Percentiles rank a stretch among this genome's conserved stretches.
phyloP scores from a whole-genome alignment of 1,140 invertebrate genomes.

The Meteorus sp. region DNA sequence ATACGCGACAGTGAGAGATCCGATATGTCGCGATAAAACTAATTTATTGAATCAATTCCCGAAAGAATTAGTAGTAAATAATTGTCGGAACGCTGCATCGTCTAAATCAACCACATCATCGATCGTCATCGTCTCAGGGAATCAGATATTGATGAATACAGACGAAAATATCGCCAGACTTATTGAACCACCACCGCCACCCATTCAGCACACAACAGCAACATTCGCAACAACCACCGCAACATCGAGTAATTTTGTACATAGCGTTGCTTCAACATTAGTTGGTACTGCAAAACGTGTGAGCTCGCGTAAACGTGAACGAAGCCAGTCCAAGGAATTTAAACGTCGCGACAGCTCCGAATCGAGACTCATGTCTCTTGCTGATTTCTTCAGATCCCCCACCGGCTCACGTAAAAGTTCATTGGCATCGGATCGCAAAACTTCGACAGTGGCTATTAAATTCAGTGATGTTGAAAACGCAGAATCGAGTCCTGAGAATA shows the following conservation, averaged over 20 bases:
- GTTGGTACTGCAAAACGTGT: slow-evolving; percentile 47
- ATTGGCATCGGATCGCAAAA: slow-evolving; percentile 30
- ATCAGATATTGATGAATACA: too few relatives aligned
- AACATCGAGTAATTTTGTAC: slow-evolving; percentile 42
- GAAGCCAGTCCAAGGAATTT: slow-evolving; percentile 54
- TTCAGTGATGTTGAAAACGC: slow-evolving; percentile 44
- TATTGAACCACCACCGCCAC: too few relatives aligned
- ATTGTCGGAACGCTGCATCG: too few relatives aligned
- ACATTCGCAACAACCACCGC: slow-evolving; percentile 23
- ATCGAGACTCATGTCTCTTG: slow-evolving; percentile 47
- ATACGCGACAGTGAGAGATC: slow-evolving; percentile 9
- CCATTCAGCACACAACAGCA: neutral
- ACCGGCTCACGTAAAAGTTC: slow-evolving; percentile 55
- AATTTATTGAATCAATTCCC: too few relatives aligned
- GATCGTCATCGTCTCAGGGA: too few relatives aligned
- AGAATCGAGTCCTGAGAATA: slow-evolving; percentile 51
- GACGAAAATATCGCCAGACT: too few relatives aligned
- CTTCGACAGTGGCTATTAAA: slow-evolving; percentile 28
- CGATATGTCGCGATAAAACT: slow-evolving; percentile 8
- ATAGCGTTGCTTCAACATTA: slow-evolving; percentile 41
- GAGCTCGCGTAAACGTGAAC: slow-evolving; percentile 48
- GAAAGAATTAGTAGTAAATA: too few relatives aligned
- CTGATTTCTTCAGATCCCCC: slow-evolving; percentile 56
- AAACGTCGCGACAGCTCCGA: slow-evolving; percentile 54
- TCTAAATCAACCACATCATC: too few relatives aligned